These are phyloP conservation scores for Cyaniris semiargus DNA, from an alignment of 2,888 invertebrate genomes.

Conservation along the genomic window DNA sequence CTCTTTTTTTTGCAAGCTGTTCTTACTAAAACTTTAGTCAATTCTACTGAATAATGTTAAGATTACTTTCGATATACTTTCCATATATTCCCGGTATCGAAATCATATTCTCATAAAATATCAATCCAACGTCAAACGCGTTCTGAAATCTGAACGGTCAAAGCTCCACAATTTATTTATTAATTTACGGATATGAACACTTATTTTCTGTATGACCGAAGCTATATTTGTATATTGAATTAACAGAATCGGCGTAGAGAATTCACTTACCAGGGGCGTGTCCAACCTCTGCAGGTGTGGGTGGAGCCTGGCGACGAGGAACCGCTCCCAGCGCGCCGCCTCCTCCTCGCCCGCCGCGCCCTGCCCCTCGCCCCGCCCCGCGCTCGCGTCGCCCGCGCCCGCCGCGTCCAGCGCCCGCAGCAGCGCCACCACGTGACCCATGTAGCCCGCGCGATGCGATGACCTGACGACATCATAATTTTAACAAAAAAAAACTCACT, in stretches of 20 bases:
- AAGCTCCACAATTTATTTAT: too few relatives aligned
- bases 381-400: constrained; percentile 34
- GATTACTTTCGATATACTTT: too few relatives aligned
- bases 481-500: too few relatives aligned
- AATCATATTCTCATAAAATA: not conserved
- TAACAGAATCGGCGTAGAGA: too few relatives aligned
- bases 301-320: constrained; percentile 48
- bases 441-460: constrained; percentile 45
- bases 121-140: too few relatives aligned
- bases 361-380: constrained; percentile 36
- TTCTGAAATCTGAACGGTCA: too few relatives aligned
- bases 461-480: constrained; percentile 17
- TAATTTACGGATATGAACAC: too few relatives aligned
- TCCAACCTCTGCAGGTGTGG: constrained; percentile 53
- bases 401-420: constrained; percentile 26
- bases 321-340: constrained; percentile 49
- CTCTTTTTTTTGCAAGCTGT: too few relatives aligned
- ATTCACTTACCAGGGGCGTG: constrained; percentile 57
- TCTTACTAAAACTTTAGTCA: too few relatives aligned
- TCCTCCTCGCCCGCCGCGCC: constrained; percentile 39
- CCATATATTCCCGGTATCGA: not conserved
- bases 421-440: constrained; percentile 33
- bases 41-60: too few relatives aligned
- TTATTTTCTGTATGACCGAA: too few relatives aligned
- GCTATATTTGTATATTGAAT: too few relatives aligned